Conservation (phyloP, 1,140 invertebrate genomes). For the Drosophila sulfurigaster region DNA sequence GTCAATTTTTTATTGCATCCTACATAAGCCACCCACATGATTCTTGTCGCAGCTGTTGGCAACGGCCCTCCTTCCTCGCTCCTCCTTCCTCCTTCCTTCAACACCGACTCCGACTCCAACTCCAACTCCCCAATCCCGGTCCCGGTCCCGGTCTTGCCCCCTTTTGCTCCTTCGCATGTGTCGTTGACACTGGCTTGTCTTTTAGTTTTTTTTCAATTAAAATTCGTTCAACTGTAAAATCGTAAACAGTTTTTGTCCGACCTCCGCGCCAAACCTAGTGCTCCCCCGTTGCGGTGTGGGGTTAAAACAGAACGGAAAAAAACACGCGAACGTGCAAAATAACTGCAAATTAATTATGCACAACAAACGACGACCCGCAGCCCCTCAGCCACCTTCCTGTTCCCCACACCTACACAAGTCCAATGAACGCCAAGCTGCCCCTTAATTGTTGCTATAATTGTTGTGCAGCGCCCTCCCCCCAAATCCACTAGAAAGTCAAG, state of each 20-base stretch:
- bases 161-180: conserved; percentile 22
- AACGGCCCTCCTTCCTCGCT: conserved; percentile 35
- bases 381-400: not conserved
- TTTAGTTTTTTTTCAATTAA: conserved; percentile 78
- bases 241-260: conserved; percentile 70
- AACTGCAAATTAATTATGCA: conserved; percentile 81
- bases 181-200: conserved; percentile 79
- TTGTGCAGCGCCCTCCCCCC: conserved; percentile 45
- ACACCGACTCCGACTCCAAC: not conserved
- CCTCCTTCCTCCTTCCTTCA: too few species aligned
- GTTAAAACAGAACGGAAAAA: conserved; percentile 12
- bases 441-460: conserved; percentile 82
- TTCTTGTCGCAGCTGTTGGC: conserved; percentile 63
- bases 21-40: conserved; percentile 57
- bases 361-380: conserved; percentile 61
- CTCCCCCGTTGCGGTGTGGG: not conserved
- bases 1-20: conserved; percentile 81
- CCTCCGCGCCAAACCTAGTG: not conserved
- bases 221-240: conserved; percentile 79
- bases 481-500: not conserved
- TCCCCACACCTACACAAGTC: conserved; percentile 23
- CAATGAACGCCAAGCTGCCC: conserved; percentile 57
- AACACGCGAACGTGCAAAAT: conserved; percentile 53
- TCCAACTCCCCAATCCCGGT: not conserved
- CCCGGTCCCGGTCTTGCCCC: not conserved